Evolutionary conservation across 2,797 vertebrate genomes (phyloP).

Genomic region (Coregonus sp.): DNA sequence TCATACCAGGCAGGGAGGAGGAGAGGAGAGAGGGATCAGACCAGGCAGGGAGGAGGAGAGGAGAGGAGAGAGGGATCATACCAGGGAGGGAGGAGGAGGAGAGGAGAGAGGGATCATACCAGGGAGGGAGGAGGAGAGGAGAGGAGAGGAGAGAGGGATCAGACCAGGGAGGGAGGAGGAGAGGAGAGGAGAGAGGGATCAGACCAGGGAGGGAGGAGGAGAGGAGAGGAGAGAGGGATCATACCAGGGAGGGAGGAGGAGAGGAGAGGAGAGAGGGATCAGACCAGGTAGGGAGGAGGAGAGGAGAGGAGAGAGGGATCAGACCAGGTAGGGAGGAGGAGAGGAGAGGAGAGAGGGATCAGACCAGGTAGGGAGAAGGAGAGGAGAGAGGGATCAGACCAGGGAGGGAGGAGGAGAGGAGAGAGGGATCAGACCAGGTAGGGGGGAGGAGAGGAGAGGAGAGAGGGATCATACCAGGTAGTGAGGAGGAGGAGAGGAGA

Average conservation of each 20-base stretch:
- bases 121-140: neutral
- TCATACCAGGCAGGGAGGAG: neutral
- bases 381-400: too few species aligned
- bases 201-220: neutral
- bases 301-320: slow-evolving; percentile 1
- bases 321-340: neutral
- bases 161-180: neutral
- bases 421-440: neutral
- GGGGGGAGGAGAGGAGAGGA: neutral
- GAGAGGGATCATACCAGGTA: too few species aligned
- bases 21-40: slow-evolving; percentile 3
- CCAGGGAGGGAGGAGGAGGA: slow-evolving; percentile 6
- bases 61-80: slow-evolving; percentile 14
- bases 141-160: slow-evolving; percentile 3
- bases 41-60: slow-evolving; percentile 17
- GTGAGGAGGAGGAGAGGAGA: too few species aligned
- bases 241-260: too few species aligned
- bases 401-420: neutral
- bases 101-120: slow-evolving; percentile 6
- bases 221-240: too few species aligned
- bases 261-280: too few species aligned
- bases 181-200: slow-evolving; percentile 6
- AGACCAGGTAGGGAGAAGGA: too few species aligned
- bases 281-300: too few species aligned
- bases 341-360: too few species aligned